Evolutionary conservation across 2,797 vertebrate genomes (phyloP).

Genomic region (Fringilla coelebs): DNA sequence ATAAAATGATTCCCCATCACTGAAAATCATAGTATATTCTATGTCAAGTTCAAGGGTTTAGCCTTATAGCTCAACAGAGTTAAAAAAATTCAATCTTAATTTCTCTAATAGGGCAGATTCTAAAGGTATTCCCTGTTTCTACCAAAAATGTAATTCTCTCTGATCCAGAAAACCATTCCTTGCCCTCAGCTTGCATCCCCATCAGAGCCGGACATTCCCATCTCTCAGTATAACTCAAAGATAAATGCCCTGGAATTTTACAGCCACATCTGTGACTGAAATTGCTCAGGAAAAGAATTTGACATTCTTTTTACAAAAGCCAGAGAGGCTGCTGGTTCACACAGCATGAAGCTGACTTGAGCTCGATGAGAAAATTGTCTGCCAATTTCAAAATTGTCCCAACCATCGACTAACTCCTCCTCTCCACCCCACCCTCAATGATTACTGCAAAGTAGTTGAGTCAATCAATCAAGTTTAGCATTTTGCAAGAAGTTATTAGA

Average conservation of each 20-base stretch:
- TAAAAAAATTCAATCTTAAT: not conserved
- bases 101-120: not conserved
- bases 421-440: fast-evolving
- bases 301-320: not conserved
- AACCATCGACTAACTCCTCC: not conserved
- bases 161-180: not conserved
- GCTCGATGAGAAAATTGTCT: not conserved
- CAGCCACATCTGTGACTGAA: not conserved
- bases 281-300: not conserved
- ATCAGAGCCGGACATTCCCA: fast-evolving
- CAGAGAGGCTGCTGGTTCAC: not conserved
- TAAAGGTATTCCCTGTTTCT: not conserved
- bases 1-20: not conserved
- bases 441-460: not conserved
- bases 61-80: not conserved
- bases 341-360: not conserved
- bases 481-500: not conserved
- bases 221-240: not conserved
- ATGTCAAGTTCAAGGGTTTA: not conserved
- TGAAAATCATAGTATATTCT: not conserved
- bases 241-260: not conserved
- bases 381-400: not conserved
- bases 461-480: not conserved
- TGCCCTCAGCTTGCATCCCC: not conserved
- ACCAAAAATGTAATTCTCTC: not conserved